These are phyloP conservation scores for Nannobrachium achirus DNA, from an alignment of 2,113 vertebrate genomes.

Conservation along the genomic window DNA sequence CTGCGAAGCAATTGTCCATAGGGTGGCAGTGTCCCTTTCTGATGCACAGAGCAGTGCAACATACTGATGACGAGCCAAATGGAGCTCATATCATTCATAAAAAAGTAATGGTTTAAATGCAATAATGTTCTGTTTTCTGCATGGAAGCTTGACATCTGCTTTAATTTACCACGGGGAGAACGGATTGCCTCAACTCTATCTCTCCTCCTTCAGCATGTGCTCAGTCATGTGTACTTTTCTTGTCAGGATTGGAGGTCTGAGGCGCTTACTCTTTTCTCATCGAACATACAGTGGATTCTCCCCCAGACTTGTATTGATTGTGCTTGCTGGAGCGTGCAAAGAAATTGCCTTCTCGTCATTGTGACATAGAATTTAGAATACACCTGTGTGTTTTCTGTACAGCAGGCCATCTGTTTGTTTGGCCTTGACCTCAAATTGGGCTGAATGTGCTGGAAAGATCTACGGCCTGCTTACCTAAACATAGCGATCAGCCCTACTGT, in stretches of 20 bases:
- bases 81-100: not conserved
- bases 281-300: not conserved
- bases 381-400: not conserved
- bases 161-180: not conserved
- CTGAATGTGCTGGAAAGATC: not conserved
- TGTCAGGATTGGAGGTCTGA: not conserved
- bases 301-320: not conserved
- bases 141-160: not conserved
- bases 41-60: not conserved
- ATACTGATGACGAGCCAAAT: not conserved
- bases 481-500: not conserved
- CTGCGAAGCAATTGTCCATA: not conserved
- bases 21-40: not conserved
- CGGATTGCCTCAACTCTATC: not conserved
- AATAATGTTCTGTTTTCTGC: not conserved
- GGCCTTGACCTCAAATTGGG: not conserved
- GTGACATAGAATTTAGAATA: constrained; percentile 2
- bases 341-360: not conserved
- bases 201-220: not conserved
- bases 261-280: not conserved
- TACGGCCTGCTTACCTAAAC: constrained; percentile 23
- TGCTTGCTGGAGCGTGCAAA: constrained; percentile 4
- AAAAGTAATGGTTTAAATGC: not conserved
- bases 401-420: constrained; percentile 17
- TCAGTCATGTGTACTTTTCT: not conserved